Base-by-base conservation (phyloP, 2,888 invertebrate genomes). In the Brassicogethes aeneus region DNA sequence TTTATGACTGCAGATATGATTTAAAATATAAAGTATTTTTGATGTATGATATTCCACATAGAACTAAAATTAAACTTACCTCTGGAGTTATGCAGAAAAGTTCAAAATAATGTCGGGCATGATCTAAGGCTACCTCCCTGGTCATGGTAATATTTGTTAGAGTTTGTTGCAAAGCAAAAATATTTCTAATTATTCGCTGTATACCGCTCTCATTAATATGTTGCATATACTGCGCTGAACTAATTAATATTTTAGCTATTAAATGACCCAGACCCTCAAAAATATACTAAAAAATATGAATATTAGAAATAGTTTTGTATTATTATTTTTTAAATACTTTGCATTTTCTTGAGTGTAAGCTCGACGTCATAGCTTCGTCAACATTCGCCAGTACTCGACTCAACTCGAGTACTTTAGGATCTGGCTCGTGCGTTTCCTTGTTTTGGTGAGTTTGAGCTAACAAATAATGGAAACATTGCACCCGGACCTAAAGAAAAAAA, bases 401-500 rank as follows among this genome's bases (percentile, higher is more conserved):
- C 30, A 92, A 70, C 56, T 86, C 83, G 44, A 85, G 73, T 32
- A 85, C 84, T 64, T 82, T 80, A 31, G 79, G 77, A 69, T 84
- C 85, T 3, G 83, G 82, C 54, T 87, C 86, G 50, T 86, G 79
- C 39, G 80, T 79, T 64, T 85, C 84, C 54, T 81, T 79, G 45
- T 80, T 79, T 41, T 68, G 64, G 47, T 72, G 62, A 2, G 62
- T 61, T 41, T 66, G 65, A 0, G 65, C 65, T 42, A 67, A 75
- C 50, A 96, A 72, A 70, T 92, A 93, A 71, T 91, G 91, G 72
- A 96, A 95, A 68, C 95, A 96, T 64, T 94, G 93, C 33, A 96
- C 93, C 43, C 94, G 78, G 44, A 87, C 79, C 82, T 83, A 55
- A 39, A 72, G 67, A 41, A 35, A 32, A 15, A 31, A 14, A 16